phyloP scores from a whole-genome alignment of 2,888 invertebrate genomes.

The Laspeyria flexula region DNA sequence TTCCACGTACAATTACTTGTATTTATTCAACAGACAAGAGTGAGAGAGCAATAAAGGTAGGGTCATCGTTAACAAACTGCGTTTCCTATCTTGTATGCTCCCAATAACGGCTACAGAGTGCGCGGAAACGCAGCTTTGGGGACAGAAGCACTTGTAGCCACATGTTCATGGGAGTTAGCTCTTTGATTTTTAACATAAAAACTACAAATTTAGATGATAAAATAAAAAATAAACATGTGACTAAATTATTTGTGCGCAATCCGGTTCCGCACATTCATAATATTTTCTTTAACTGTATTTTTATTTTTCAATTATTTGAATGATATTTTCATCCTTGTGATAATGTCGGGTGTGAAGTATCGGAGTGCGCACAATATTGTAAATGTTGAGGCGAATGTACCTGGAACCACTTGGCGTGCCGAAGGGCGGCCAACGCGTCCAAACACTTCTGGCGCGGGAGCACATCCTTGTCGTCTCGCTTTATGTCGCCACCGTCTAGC shows the following conservation, averaged over 20 bases:
- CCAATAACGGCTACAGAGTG: constrained; percentile 69
- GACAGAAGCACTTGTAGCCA: constrained; percentile 77
- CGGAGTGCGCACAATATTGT: constrained; percentile 71
- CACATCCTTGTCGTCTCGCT: constrained; percentile 95
- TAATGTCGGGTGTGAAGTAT: constrained; percentile 46
- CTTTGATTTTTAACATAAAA: constrained; percentile 24
- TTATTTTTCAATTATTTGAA: neutral
- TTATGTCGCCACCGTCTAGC: constrained; percentile 87
- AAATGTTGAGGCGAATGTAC: constrained; percentile 87
- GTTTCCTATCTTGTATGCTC: constrained; percentile 63
- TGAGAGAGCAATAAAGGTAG: constrained; percentile 52
- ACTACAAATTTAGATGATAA: constrained; percentile 38
- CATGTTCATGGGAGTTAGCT: constrained; percentile 77
- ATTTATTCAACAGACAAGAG: constrained; percentile 34
- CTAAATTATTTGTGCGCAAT: constrained; percentile 82
- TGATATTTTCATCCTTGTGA: too few species aligned
- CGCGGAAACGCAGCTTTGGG: constrained; percentile 75
- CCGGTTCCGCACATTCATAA: constrained; percentile 49
- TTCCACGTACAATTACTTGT: constrained; percentile 4
- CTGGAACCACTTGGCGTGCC: constrained; percentile 99
- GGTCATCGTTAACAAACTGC: constrained; percentile 61
- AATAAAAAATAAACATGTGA: constrained; percentile 81
- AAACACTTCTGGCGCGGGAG: constrained; percentile 99
- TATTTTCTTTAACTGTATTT: neutral
- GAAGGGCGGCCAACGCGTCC: constrained; percentile 99